A percentile compares a stretch with the other conserved stretches of the same genome.
Evolutionary conservation across 2,797 vertebrate species (phyloP).

Genomic region (Gallirallus australis): DNA sequence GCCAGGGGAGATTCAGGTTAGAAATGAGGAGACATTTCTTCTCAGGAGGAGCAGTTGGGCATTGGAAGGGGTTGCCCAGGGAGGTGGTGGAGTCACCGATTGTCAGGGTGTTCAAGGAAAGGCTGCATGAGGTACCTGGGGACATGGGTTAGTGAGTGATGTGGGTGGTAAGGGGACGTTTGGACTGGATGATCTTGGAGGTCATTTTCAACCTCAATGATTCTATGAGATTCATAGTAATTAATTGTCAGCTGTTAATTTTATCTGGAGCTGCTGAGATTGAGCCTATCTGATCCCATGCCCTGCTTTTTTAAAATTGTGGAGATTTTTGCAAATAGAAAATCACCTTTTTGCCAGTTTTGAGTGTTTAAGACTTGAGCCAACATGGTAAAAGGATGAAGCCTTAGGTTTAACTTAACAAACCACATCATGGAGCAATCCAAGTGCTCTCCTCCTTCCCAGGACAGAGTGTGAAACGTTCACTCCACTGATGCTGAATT

Average conservation of each 20-base stretch:
- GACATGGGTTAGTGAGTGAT: too few species aligned
- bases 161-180: too few species aligned
- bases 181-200: too few species aligned
- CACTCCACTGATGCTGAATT: neutral
- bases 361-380: neutral
- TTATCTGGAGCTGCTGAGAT: neutral
- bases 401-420: neutral
- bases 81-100: too few species aligned
- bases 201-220: too few species aligned
- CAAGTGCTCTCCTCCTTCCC: neutral
- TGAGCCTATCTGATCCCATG: neutral
- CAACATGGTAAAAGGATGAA: neutral
- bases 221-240: neutral
- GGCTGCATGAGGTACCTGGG: too few species aligned
- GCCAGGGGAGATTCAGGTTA: too few species aligned
- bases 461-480: neutral
- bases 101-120: too few species aligned
- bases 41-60: too few species aligned
- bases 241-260: neutral
- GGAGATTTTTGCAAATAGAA: neutral
- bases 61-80: too few species aligned
- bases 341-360: neutral
- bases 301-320: neutral
- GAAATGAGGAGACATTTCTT: too few species aligned
- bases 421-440: neutral